Conservation (phyloP, 2,888 invertebrate species). For the Ethmia dodecea region DNA sequence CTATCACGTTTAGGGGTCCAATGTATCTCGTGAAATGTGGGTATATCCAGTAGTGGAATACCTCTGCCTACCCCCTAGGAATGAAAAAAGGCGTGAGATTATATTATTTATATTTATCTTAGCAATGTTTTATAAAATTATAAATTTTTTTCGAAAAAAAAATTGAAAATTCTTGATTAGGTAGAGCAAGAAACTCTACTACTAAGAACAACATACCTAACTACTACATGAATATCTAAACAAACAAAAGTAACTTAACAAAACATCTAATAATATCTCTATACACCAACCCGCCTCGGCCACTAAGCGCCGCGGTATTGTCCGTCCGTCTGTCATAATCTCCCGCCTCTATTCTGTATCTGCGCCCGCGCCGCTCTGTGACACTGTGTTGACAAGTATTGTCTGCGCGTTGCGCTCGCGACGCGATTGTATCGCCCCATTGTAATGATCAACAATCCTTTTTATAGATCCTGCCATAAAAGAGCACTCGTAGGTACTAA, state of each 20-base stretch:
- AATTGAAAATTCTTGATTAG: too few species aligned
- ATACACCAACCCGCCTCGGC: slow-evolving; percentile 27
- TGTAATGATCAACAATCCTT: slow-evolving; percentile 28
- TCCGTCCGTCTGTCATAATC: slow-evolving; percentile 40
- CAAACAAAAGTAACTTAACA: neutral
- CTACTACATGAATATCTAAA: neutral
- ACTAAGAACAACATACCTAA: too few species aligned
- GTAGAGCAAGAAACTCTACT: too few species aligned
- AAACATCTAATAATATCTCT: neutral
- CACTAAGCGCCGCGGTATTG: slow-evolving; percentile 35
- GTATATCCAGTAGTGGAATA: too few species aligned
- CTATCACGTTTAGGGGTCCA: too few species aligned
- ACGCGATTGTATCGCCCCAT: slow-evolving; percentile 27
- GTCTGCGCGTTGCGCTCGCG: slow-evolving; percentile 31
- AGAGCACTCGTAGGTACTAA: too few species aligned
- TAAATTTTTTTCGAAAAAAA: too few species aligned
- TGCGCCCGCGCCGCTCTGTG: slow-evolving; percentile 21
- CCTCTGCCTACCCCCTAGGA: too few species aligned
- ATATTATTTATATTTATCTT: too few species aligned
- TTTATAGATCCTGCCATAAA: slow-evolving; percentile 10
- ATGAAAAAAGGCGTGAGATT: too few species aligned
- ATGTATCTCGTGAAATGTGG: too few species aligned
- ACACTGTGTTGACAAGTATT: slow-evolving; percentile 58
- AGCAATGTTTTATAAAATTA: too few species aligned
- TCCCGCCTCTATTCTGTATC: slow-evolving; percentile 18